Percentiles rank a stretch among this genome's conserved stretches.
Conservation (phyloP, 2,113 vertebrate genomes). For the Paramisgurnus dabryanus region DNA sequence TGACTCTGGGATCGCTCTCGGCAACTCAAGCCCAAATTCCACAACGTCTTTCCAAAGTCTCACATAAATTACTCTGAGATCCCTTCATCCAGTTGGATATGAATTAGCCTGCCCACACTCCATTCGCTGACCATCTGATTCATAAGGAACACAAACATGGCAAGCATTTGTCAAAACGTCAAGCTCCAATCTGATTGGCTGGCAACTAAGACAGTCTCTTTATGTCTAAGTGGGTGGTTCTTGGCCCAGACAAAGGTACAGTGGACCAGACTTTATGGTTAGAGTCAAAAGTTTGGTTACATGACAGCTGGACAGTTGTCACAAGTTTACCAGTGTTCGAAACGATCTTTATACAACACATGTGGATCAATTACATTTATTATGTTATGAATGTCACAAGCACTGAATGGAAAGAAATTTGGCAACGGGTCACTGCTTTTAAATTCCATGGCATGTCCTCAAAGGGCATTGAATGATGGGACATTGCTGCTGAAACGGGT, state of each 20-base stretch:
- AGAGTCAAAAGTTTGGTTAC: too few species aligned
- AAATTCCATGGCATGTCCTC: constrained; percentile 56
- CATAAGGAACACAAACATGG: too few species aligned
- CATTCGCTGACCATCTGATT: background rate
- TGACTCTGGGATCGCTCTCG: constrained; percentile 65
- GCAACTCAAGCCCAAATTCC: constrained; percentile 71
- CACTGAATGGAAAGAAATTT: constrained; percentile 37
- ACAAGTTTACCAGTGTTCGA: too few species aligned
- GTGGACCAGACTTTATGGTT: background rate
- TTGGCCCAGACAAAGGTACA: background rate
- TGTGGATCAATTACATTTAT: background rate
- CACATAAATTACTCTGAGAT: constrained; percentile 46
- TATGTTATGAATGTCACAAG: background rate
- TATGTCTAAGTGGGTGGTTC: background rate
- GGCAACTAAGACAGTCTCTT: background rate
- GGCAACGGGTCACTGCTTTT: background rate
- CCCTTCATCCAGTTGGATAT: background rate
- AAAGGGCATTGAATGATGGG: constrained; percentile 63
- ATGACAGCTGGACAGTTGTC: too few species aligned
- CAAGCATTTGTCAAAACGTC: too few species aligned
- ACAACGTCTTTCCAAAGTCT: constrained; percentile 63
- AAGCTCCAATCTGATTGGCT: too few species aligned
- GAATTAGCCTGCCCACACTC: background rate
- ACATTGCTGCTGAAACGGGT: constrained; percentile 59
- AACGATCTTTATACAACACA: background rate